A percentile compares a stretch with the other conserved stretches of the same genome.
phyloP scores from a whole-genome alignment of 2,888 invertebrate genomes.

The Scaptomyza reducta region DNA sequence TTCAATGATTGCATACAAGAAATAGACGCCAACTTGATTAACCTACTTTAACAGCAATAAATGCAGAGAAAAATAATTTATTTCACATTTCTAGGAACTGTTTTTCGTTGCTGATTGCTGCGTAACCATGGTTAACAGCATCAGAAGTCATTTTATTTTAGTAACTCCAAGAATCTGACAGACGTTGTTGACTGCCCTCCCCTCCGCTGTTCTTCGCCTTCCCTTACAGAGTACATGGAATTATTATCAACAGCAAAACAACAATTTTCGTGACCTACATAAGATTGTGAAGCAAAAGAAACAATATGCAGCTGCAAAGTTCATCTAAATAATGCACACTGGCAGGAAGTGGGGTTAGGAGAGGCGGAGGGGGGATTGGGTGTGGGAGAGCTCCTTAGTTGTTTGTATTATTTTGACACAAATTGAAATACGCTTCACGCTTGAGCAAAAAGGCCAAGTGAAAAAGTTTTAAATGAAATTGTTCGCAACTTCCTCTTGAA shows the following conservation, averaged over 20 bases:
- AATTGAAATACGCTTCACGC: constrained; percentile 45
- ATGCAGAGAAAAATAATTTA: background rate
- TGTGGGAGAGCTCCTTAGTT: constrained; percentile 26
- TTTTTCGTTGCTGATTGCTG: background rate
- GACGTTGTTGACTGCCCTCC: constrained; percentile 1
- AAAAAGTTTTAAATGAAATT: constrained; percentile 50
- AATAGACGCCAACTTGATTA: background rate
- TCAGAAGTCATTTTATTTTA: constrained; percentile 11
- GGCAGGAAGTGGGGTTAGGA: constrained; percentile 37
- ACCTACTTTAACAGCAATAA: background rate
- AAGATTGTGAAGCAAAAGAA: constrained; percentile 24
- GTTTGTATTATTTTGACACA: constrained; percentile 65
- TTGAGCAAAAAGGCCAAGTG: constrained; percentile 24
- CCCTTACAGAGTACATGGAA: background rate
- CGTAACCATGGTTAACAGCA: background rate
- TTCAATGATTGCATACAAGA: background rate
- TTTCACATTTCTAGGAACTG: background rate
- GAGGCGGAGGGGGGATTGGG: background rate
- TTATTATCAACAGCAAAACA: constrained; percentile 6
- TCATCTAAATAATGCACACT: constrained; percentile 45
- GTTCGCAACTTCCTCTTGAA: constrained; percentile 48
- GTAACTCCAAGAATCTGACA: constrained; percentile 13
- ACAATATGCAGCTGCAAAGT: constrained; percentile 44
- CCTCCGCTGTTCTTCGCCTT: background rate
- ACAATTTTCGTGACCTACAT: constrained; percentile 45